Conservation (phyloP, 2,888 invertebrate species). For the Heliconius sara region DNA sequence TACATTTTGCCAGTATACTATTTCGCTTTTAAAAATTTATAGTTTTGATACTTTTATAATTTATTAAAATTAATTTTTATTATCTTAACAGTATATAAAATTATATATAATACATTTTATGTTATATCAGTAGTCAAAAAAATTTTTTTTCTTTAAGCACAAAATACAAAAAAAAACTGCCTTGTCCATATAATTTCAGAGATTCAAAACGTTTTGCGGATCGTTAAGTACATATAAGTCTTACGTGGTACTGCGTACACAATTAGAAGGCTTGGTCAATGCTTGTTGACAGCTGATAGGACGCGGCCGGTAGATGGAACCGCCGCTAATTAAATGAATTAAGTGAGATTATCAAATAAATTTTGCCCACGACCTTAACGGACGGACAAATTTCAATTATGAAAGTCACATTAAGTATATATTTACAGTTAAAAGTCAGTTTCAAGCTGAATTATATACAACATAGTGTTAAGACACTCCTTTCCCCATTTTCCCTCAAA, state of each 20-base stretch:
- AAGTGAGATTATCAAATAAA: background rate
- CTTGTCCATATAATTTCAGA: constrained; percentile 24
- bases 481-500: too few relatives aligned
- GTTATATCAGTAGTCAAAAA: too few relatives aligned
- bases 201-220: background rate
- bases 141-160: too few relatives aligned
- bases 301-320: constrained; percentile 40
- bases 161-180: background rate
- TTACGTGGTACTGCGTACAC: constrained; percentile 52
- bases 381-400: background rate
- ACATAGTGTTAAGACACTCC: too few relatives aligned
- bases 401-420: background rate
- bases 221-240: constrained; percentile 47
- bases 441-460: too few relatives aligned
- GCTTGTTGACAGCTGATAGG: constrained; percentile 56
- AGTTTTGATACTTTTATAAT: background rate
- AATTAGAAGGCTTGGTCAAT: constrained; percentile 48
- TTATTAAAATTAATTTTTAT: background rate
- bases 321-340: constrained; percentile 15
- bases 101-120: too few relatives aligned
- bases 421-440: background rate
- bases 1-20: constrained; percentile 3
- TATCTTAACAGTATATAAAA: background rate
- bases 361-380: constrained; percentile 4
- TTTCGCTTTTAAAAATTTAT: constrained; percentile 3